Base-by-base conservation (phyloP, 2,113 vertebrate species). In the Hystrix brachyura region DNA sequence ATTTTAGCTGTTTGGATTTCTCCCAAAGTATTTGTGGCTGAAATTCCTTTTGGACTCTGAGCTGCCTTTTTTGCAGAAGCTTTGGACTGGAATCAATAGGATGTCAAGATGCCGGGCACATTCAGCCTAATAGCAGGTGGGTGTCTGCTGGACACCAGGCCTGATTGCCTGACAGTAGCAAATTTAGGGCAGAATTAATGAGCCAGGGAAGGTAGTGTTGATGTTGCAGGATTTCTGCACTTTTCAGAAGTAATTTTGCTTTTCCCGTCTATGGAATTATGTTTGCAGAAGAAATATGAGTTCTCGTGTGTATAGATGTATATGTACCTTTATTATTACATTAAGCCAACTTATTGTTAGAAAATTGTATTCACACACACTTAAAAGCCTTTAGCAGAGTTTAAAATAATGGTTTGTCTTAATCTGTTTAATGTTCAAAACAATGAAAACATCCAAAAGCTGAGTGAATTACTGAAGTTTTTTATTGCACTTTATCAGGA, bases 81-180 rank as follows among this genome's bases (percentile, higher is more conserved):
- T 46, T 96, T 98, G 96, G 91, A 95, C 69, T 95, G 95, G 94
- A 98, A 96, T 96, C 97, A 94, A 59, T 97, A 97, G 87, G 83
- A 97, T 87, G 92, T 97, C 95, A 97, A 97, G 96, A 97, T 90
- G 79, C 87, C 96, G 89, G 96, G 64, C 82, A 76, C 87, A 94
- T 97, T 97, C 65, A 13, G 72, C 80, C 95, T 97, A 84, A 93
- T 96, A 97, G 81, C 95, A 97, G 84, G 92, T 91, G 95, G 76
- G 19, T 91, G 84, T 97, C 96, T 98, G 65, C 81, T 93, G 91
- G 86, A 90, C 95, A 64, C n/a, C 48, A 59, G 43, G 72, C 87
- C 53, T 67, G 87, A 43, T 93, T 74, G 96, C 83, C 87, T 81
- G 94, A 82, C 94, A 97, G 81, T 92, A 94, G 91, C 97, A 60